Evolutionary conservation across 2,888 invertebrate species (phyloP), one percentile per base, ranked within the genome.

Genomic region (Cremastinae sp.): DNA sequence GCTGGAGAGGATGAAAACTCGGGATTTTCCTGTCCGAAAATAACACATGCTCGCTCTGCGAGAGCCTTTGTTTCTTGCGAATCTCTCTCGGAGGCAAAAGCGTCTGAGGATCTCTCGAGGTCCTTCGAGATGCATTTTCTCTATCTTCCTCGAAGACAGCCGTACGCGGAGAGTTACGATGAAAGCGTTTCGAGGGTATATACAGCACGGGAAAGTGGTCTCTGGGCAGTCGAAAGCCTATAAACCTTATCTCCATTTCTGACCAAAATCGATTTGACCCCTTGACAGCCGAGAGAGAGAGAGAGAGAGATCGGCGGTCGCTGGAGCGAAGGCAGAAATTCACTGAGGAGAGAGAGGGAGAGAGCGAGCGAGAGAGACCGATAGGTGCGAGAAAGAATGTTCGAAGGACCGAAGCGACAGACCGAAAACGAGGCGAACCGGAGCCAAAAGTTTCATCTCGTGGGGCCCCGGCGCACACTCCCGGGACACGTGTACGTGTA

Each of bases 181-280:
- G 47, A 61, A 69, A 54, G 73, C 56, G 70, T 72, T 78, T 22
- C 28, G 28, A 28, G 70, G 66, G 73, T 36, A 22, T 10, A 18
- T 22, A 53, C 43, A 70, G 75, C 74, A 61, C 51, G 51, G 43
- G 49, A 45, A 56, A 62, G 53, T 22, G 45, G 53, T 12, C 58
- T 70, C 56, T 61, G 74, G 64, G 22, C 73, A 68, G 59, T 70
- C 73, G 74, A 74, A 72, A 78, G 79, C 84, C 85, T 80, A 84
- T 85, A 84, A 87, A 86, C 80, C 82, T 84, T 85, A 84, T 87
- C 85, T 85, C 81, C 86, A 84, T 87, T 87, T 85, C 83, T 80
- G 79, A 76, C 80, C 84, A 81, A 87, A 88, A 88, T 87, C 84
- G 85, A 87, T 85, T 88, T 87, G 85, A 87, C 87, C 87, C 80